Conservation (phyloP, 2,113 vertebrate genomes). For the Scophthalmus maximus region DNA sequence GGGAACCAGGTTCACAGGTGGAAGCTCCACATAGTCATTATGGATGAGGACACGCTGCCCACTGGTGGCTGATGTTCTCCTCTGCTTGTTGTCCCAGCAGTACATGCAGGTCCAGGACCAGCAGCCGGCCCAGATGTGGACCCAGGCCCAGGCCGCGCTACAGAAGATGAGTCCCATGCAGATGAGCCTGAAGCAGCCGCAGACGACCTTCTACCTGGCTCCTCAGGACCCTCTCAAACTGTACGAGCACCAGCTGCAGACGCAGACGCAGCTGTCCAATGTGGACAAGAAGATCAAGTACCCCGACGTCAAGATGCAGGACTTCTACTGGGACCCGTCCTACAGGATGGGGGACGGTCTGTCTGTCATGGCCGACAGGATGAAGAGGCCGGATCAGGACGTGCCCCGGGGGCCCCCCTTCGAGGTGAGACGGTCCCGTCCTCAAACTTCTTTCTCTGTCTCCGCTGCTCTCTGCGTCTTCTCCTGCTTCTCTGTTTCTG, state of each 20-base stretch:
- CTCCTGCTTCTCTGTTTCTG: conserved; percentile 19
- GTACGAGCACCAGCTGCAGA: conserved; percentile 86
- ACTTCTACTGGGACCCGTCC: conserved; percentile 94
- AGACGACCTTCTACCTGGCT: conserved; percentile 77
- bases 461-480: too few species aligned
- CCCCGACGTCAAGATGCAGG: conserved; percentile 91
- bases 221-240: conserved; percentile 92
- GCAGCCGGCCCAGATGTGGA: conserved; percentile 93
- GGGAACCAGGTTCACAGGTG: too few species aligned
- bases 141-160: conserved; percentile 89
- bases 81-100: too few species aligned
- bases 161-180: conserved; percentile 87
- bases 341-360: conserved; percentile 87
- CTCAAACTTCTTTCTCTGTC: too few species aligned
- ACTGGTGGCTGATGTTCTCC: too few species aligned
- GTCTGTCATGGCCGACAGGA: conserved; percentile 50
- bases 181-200: conserved; percentile 87
- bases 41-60: background rate
- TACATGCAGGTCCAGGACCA: conserved; percentile 91
- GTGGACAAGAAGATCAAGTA: conserved; percentile 98
- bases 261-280: conserved; percentile 82
- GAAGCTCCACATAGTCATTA: too few species aligned
- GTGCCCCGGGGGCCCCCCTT: conserved; percentile 85
- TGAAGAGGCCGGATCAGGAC: conserved; percentile 93
- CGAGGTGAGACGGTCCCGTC: conserved; percentile 83